Base-by-base conservation (phyloP, 2,888 invertebrate genomes). In the Epistrophe grossulariae region DNA sequence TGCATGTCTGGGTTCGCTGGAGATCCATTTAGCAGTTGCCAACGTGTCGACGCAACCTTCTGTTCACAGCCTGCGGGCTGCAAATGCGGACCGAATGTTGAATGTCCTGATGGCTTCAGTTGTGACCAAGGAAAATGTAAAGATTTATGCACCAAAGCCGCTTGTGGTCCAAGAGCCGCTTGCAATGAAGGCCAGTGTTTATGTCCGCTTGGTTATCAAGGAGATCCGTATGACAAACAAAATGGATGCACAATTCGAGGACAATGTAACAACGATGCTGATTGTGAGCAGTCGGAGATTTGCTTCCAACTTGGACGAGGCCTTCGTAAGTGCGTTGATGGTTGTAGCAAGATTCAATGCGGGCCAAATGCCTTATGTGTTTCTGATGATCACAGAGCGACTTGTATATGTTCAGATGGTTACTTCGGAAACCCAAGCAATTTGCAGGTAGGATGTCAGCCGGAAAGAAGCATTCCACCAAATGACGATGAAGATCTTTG, bases 301-400 rank as follows among this genome's bases (percentile, higher is more conserved):
- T 98, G 98, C 92, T 97, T 98, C 93, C 97, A 97, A 93, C 93
- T 97, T 38, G 95, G 96, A 64, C 96, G 95, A 93, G 96, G 96
- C 38, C 92, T 95, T 5, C 94, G 98, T 74, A 97, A 97, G 92
- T 98, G 98, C 92, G 95, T 97, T 4, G 97, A 98, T 91, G 97
- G 96, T 0, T 98, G 98, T 90, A 96, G 96, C 88, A 97, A 97
- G 93, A 94, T 97, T 43, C 97, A 97, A 90, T 98, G 98, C 91
- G 98, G 98, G 13, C 97, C 98, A 0, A 98, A 98, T 92, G 97
- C 98, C 4, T 92, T 97, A 1, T 98, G 98, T 91, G 95, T 97
- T 9, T 95, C 96, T 17, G 95, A 97, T 90, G 96, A 96, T 90
- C 98, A 98, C 92, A 95, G 96, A 87, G 97, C 98, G 1, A 95